A percentile compares a stretch with the other conserved stretches of the same genome.
Conservation (phyloP, 2,888 invertebrate species). For the Camponotus fellah region DNA sequence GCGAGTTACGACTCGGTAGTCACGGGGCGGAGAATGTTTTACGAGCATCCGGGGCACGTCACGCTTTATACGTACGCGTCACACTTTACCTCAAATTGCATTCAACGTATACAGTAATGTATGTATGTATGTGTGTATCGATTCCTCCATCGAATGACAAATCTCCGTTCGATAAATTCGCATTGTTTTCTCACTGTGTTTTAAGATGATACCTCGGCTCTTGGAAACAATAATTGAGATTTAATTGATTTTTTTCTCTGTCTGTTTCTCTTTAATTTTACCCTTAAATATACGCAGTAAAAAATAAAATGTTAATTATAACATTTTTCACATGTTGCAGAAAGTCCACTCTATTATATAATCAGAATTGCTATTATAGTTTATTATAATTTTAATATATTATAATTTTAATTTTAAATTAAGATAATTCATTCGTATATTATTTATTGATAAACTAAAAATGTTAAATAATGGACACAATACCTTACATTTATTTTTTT, state of each 20-base stretch:
- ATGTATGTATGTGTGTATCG: not conserved
- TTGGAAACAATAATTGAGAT: not conserved
- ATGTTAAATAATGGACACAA: too few relatives aligned
- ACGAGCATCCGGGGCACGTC: conserved; percentile 68
- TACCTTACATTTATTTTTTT: too few relatives aligned
- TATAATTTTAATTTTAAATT: too few relatives aligned
- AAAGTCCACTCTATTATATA: too few relatives aligned
- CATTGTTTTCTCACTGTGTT: not conserved
- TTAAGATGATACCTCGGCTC: not conserved
- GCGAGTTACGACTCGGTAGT: conserved; percentile 76
- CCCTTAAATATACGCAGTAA: too few relatives aligned
- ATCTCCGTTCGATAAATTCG: conserved; percentile 14
- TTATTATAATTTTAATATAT: too few relatives aligned
- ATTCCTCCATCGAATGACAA: conserved; percentile 12
- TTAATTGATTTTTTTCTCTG: not conserved
- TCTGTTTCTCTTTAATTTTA: not conserved
- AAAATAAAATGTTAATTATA: too few relatives aligned
- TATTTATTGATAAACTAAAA: too few relatives aligned
- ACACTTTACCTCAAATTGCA: conserved; percentile 57
- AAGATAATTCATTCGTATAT: too few relatives aligned
- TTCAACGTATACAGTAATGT: not conserved
- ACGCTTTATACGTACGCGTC: conserved; percentile 57
- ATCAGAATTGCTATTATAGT: too few relatives aligned
- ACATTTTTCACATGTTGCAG: too few relatives aligned
- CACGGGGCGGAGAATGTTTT: conserved; percentile 66